Evolutionary conservation across 1,140 invertebrate genomes (phyloP).

Genomic region (Zaprionus ghesquierei): DNA sequence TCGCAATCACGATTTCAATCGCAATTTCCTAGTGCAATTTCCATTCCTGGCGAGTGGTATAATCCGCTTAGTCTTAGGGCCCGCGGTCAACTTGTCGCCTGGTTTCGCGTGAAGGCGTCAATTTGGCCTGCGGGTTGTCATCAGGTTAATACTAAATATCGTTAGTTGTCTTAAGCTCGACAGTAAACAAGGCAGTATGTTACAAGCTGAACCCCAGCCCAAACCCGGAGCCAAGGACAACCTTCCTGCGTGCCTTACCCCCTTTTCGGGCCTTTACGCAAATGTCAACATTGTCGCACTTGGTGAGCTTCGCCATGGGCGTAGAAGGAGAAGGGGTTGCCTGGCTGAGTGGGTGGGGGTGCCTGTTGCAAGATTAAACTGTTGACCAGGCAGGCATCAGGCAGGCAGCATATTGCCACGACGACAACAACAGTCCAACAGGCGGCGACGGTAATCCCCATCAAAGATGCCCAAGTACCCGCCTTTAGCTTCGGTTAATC

Average conservation of each 20-base stretch:
- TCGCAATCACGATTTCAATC: neutral
- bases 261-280: constrained; percentile 32
- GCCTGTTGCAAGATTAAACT: constrained; percentile 33
- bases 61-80: constrained; percentile 60
- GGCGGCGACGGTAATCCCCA: constrained; percentile 42
- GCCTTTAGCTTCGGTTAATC: constrained; percentile 6
- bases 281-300: constrained; percentile 78
- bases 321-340: neutral
- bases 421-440: no score
- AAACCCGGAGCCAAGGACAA: neutral
- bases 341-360: neutral
- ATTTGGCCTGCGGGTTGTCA: constrained; percentile 36
- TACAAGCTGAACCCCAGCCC: neutral
- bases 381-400: neutral
- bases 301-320: constrained; percentile 42
- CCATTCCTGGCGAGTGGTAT: constrained; percentile 17
- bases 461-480: constrained; percentile 36
- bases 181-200: constrained; percentile 41
- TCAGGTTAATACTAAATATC: constrained; percentile 40
- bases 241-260: neutral
- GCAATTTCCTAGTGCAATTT: neutral
- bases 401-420: constrained; percentile 47
- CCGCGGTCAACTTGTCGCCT: constrained; percentile 60
- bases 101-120: constrained; percentile 48
- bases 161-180: constrained; percentile 65